phyloP scores from a whole-genome alignment of 2,113 vertebrate genomes.

The Sander lucioperca region DNA sequence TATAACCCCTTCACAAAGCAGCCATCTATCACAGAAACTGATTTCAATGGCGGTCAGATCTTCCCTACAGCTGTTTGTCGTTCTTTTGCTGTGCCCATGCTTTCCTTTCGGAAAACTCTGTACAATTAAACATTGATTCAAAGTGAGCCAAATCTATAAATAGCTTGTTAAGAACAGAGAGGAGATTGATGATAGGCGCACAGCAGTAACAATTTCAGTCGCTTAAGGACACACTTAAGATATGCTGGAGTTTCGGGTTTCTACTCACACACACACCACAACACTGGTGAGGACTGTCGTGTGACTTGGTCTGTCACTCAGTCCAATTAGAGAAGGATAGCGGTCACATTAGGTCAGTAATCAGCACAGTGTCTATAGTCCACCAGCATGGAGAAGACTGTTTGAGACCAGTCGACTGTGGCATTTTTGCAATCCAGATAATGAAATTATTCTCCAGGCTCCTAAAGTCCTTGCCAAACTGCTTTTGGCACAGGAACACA shows the following conservation, averaged over 20 bases:
- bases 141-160: slow-evolving; percentile 56
- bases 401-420: slow-evolving; percentile 60
- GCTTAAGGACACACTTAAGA: slow-evolving; percentile 22
- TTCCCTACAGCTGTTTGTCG: slow-evolving; percentile 6
- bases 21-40: slow-evolving; percentile 18
- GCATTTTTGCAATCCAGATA: slow-evolving; percentile 50
- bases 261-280: slow-evolving; percentile 12
- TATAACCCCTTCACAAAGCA: slow-evolving; percentile 1
- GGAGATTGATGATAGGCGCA: slow-evolving; percentile 42
- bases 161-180: slow-evolving; percentile 54
- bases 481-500: slow-evolving; percentile 41
- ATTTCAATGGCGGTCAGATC: not conserved
- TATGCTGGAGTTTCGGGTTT: slow-evolving; percentile 23
- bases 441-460: slow-evolving; percentile 55
- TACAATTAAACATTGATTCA: slow-evolving; percentile 69
- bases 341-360: slow-evolving; percentile 9
- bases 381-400: slow-evolving; percentile 42
- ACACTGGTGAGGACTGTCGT: slow-evolving; percentile 17
- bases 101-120: slow-evolving; percentile 16
- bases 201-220: slow-evolving; percentile 24
- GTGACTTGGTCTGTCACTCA: slow-evolving; percentile 36
- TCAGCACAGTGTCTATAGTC: slow-evolving; percentile 12
- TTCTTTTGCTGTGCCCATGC: slow-evolving; percentile 4
- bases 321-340: slow-evolving; percentile 34
- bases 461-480: slow-evolving; percentile 41